Conservation (phyloP, 2,113 vertebrate species). For the Rhea americana region DNA sequence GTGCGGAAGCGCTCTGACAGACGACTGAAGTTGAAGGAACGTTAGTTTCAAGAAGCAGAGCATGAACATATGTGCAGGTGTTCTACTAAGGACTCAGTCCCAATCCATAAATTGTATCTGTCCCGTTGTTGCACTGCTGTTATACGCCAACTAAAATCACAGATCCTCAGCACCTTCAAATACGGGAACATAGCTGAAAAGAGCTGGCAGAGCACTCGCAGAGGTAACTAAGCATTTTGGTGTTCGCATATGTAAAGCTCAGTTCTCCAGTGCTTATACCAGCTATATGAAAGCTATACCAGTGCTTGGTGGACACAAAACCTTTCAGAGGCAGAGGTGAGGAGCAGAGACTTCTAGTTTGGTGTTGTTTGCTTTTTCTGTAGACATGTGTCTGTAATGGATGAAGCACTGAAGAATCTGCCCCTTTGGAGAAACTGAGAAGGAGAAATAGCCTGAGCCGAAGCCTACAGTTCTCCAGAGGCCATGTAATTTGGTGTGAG, state of each 20-base stretch:
- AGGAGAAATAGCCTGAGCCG: accelerated
- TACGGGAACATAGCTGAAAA: not conserved
- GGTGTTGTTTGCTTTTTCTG: not conserved
- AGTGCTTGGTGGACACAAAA: not conserved
- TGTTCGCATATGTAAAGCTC: not conserved
- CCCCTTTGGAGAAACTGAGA: not conserved
- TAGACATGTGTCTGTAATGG: not conserved
- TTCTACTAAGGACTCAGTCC: not conserved
- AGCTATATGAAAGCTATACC: not conserved
- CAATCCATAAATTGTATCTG: not conserved
- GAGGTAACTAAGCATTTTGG: not conserved
- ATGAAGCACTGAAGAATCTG: not conserved
- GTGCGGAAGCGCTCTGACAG: not conserved
- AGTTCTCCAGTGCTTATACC: not conserved
- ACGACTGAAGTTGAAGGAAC: not conserved
- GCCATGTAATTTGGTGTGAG: accelerated
- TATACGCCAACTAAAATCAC: not conserved
- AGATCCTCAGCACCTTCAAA: not conserved
- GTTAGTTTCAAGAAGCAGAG: not conserved
- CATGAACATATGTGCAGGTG: accelerated
- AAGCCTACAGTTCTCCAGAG: accelerated
- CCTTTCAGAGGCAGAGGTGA: not conserved
- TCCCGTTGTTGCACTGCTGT: not conserved
- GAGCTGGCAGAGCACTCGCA: not conserved
- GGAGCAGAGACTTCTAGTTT: not conserved